Conservation (phyloP, 2,888 invertebrate genomes). For the Bombylius discolor region DNA sequence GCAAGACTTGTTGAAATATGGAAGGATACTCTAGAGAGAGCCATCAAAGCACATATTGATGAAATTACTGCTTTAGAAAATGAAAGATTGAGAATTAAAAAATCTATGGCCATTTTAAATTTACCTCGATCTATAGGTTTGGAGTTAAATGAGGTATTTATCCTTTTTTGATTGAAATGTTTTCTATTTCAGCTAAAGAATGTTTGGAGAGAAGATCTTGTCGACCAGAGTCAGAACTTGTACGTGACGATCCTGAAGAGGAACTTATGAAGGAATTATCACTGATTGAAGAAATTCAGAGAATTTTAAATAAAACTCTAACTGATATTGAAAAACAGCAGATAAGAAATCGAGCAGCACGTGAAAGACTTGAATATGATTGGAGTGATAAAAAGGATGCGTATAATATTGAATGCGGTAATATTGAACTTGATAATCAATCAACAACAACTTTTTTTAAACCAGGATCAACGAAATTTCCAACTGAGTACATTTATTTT, state of each 20-base stretch:
- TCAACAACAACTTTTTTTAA: constrained; percentile 61
- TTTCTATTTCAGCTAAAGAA: constrained; percentile 42
- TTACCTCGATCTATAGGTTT: constrained; percentile 57
- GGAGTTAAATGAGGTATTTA: not conserved
- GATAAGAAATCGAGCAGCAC: constrained; percentile 61
- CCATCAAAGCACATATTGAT: constrained; percentile 52
- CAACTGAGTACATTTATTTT: constrained; percentile 45
- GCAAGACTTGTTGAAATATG: constrained; percentile 57
- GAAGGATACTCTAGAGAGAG: constrained; percentile 61
- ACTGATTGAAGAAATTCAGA: constrained; percentile 54
- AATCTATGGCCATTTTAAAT: constrained; percentile 51
- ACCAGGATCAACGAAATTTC: constrained; percentile 67
- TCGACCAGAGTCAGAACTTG: constrained; percentile 58
- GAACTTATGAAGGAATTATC: constrained; percentile 63
- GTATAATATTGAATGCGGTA: constrained; percentile 58
- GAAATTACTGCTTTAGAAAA: constrained; percentile 57
- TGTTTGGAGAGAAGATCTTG: constrained; percentile 58
- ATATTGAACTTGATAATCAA: constrained; percentile 53
- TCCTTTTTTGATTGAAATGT: no score
- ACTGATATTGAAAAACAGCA: constrained; percentile 57
- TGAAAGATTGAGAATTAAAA: constrained; percentile 53
- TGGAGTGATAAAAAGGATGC: constrained; percentile 84
- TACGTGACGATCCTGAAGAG: constrained; percentile 62
- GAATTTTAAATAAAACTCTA: constrained; percentile 46
- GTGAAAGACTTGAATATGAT: constrained; percentile 72